These are phyloP conservation scores for Bombus impatiens DNA, from an alignment of 1,140 invertebrate species.

Conservation along the genomic window DNA sequence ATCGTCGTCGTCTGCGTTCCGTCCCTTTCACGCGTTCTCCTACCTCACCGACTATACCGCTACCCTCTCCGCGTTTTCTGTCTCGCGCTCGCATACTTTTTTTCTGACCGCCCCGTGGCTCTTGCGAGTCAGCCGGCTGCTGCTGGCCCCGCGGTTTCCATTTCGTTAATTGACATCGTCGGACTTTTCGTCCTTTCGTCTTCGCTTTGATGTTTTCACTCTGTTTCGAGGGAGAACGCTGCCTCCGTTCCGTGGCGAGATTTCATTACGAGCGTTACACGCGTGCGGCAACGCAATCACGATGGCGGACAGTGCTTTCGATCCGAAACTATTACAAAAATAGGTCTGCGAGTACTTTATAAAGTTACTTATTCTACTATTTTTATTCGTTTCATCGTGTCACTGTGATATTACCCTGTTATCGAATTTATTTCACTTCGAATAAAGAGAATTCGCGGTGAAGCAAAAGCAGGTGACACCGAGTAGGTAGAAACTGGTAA, in stretches of 20 bases:
- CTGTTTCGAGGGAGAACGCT: background rate
- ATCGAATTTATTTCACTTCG: too few relatives aligned
- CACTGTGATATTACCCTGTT: too few relatives aligned
- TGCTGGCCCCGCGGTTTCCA: constrained; percentile 21
- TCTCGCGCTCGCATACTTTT: background rate
- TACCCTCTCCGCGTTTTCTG: background rate
- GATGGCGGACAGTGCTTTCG: background rate
- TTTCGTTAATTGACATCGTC: constrained; percentile 49
- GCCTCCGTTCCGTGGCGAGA: background rate
- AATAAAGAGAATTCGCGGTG: background rate
- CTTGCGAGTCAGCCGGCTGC: background rate
- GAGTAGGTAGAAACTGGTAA: background rate
- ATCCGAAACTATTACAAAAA: background rate
- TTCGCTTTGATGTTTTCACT: constrained; percentile 36
- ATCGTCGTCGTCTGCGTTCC: constrained; percentile 17
- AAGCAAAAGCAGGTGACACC: background rate
- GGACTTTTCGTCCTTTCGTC: constrained; percentile 32
- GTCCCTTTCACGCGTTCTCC: background rate
- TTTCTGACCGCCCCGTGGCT: background rate
- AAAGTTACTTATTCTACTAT: too few relatives aligned
- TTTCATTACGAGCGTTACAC: background rate
- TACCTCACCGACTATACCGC: background rate
- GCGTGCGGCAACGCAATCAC: background rate
- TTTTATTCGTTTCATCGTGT: too few relatives aligned
- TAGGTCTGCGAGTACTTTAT: too few relatives aligned